Percentiles rank a stretch among this genome's conserved stretches.
Conservation (phyloP, 2,888 invertebrate species). For the Caenorhabditis doughertyi region DNA sequence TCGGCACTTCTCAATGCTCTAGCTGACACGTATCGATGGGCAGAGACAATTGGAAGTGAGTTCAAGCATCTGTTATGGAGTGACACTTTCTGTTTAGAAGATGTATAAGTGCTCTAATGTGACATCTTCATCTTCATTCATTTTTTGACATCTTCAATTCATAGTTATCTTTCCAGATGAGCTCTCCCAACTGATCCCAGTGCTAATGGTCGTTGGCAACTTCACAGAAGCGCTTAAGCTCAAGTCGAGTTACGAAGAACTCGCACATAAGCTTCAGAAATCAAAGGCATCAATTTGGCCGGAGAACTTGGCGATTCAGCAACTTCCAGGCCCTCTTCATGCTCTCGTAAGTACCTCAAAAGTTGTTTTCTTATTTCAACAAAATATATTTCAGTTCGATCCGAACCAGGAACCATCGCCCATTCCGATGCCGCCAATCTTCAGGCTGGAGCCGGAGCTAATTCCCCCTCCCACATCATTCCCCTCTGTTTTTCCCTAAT, state of each 20-base stretch:
- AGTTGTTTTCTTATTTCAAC: too few relatives aligned
- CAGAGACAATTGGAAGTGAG: slow-evolving; percentile 56
- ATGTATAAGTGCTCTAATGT: too few relatives aligned
- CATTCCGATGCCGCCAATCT: slow-evolving; percentile 56
- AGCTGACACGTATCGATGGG: slow-evolving; percentile 66
- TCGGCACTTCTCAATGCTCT: slow-evolving; percentile 74
- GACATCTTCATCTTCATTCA: too few relatives aligned
- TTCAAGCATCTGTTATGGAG: too few relatives aligned
- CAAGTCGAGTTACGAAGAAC: slow-evolving; percentile 49
- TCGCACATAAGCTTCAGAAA: slow-evolving; percentile 50
- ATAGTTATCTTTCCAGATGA: slow-evolving; percentile 64
- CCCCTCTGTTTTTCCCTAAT: slow-evolving; percentile 34
- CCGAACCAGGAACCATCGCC: slow-evolving; percentile 42
- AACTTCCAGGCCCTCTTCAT: slow-evolving; percentile 76
- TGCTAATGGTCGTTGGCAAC: slow-evolving; percentile 68
- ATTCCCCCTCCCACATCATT: slow-evolving; percentile 26
- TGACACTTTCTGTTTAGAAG: too few relatives aligned
- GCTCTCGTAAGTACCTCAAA: slow-evolving; percentile 68
- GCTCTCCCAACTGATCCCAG: slow-evolving; percentile 66
- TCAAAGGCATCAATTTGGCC: slow-evolving; percentile 73
- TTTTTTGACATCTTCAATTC: too few relatives aligned
- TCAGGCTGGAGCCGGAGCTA: slow-evolving; percentile 55
- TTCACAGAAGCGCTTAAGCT: slow-evolving; percentile 59
- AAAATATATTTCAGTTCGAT: slow-evolving; percentile 60
- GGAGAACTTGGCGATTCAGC: slow-evolving; percentile 66